A percentile compares a stretch with the other conserved stretches of the same genome.
phyloP scores from a whole-genome alignment of 2,888 invertebrate genomes.

The Clistopyga incitator region DNA sequence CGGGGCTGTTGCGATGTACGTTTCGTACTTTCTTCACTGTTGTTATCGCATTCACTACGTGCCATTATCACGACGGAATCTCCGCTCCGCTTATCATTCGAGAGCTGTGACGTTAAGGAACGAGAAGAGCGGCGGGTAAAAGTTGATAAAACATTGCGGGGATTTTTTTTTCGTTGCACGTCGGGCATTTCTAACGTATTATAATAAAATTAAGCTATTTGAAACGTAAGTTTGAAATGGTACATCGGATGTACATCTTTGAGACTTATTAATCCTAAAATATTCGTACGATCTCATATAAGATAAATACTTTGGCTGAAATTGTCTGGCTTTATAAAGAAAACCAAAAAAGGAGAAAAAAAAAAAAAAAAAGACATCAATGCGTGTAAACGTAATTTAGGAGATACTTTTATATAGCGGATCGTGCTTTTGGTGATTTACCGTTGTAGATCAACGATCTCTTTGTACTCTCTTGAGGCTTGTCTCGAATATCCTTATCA shows the following conservation, averaged over 20 bases:
- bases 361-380: constrained; percentile 13
- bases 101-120: not conserved
- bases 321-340: constrained; percentile 30
- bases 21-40: constrained; percentile 66
- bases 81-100: constrained; percentile 39
- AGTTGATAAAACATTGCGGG: constrained; percentile 24
- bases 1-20: constrained; percentile 48
- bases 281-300: constrained; percentile 51
- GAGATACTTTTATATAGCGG: constrained; percentile 56
- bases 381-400: constrained; percentile 49
- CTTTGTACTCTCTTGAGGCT: constrained; percentile 58
- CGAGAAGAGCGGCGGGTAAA: not conserved
- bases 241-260: constrained; percentile 45
- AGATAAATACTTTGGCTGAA: constrained; percentile 24
- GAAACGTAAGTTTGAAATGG: constrained; percentile 27
- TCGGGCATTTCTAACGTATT: constrained; percentile 32
- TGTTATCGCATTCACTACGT: constrained; percentile 71
- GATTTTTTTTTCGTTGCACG: constrained; percentile 43
- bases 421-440: constrained; percentile 53
- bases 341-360: constrained; percentile 1
- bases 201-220: constrained; percentile 6
- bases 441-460: constrained; percentile 44
- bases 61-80: constrained; percentile 64
- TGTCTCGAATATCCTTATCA: constrained; percentile 36
- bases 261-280: constrained; percentile 50